Conservation (phyloP, 2,113 vertebrate species). For the Cyprinus carpio region DNA sequence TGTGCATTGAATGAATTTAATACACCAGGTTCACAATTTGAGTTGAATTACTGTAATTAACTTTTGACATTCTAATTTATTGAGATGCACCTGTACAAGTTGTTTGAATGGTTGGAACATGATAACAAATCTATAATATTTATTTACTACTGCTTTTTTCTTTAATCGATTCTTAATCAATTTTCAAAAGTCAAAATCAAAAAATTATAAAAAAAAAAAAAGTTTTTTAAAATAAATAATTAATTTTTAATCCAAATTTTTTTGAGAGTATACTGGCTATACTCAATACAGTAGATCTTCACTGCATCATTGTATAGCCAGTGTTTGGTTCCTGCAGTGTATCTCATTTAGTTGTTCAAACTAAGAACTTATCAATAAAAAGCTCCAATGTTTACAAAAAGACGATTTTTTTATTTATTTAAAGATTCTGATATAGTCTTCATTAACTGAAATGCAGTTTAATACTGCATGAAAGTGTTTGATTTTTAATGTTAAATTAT, state of each 20-base stretch:
- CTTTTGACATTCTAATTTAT: too few relatives aligned
- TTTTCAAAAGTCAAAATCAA: background rate
- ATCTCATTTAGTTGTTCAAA: background rate
- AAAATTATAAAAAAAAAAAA: background rate
- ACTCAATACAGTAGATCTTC: background rate
- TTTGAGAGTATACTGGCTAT: conserved; percentile 21
- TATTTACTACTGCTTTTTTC: background rate
- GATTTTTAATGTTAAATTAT: background rate
- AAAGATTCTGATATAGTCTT: background rate
- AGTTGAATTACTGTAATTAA: too few relatives aligned
- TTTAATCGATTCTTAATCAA: background rate
- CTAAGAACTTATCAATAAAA: conserved; percentile 9
- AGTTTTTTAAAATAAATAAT: background rate
- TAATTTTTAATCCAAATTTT: background rate
- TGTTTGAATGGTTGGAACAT: background rate
- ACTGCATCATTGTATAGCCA: background rate
- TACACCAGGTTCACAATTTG: too few relatives aligned
- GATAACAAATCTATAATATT: background rate
- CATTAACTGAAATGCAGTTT: background rate
- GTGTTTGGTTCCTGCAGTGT: conserved; percentile 4
- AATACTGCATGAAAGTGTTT: background rate
- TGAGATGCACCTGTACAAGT: too few relatives aligned
- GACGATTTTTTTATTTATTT: background rate
- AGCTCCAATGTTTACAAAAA: background rate
- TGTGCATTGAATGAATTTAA: too few relatives aligned